Base-by-base conservation (phyloP, 2,888 invertebrate species). In the Neoitamus cyanurus region DNA sequence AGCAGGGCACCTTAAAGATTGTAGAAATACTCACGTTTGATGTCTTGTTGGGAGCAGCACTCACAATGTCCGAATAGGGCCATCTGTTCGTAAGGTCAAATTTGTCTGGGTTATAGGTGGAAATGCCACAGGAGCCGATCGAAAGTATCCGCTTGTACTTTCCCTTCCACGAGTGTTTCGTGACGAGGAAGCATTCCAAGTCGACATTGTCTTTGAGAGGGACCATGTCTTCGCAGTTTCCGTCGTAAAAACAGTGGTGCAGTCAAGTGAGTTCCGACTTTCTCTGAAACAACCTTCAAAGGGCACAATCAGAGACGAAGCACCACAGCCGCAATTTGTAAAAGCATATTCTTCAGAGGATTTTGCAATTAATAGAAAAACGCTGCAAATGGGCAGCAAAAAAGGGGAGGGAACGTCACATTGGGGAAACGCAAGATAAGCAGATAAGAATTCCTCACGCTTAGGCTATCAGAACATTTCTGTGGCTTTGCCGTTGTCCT, bases 81-180 rank as follows among this genome's bases (percentile, higher is more conserved):
- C 97, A 97, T 92, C 97, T 96, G 92, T 99, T 99, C 84, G 99
- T 99, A 87, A 97, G 93, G 90, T 97, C 97, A 88, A 97, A 92
- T 87, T 94, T 95, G 86, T 93, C 94, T n/a, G 97, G 99, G 92
- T 99, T 99, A 92, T 99, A 99, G 0, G 99, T 99, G 73, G 99
- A 97, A 88, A 99, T 96, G 37, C 98, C 99, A 90, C 95, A 94
- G 58, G 97, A 96, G 83, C 99, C 99, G 89, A 99, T 95, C 7
- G 99, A 98, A 90, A 99, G 97, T 89, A 99, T 97, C 88, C 99
- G 93, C 91, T 98, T 98, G 92, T 99, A 99, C 96, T 97, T 99
- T 91, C 99, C 99, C 92, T 98, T 99, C 99, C 99, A 99, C 31
- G 97, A 98, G 91, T 98, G 98, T 92, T 99, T 99, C 42, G 97